Base-by-base conservation (phyloP, 92 coral and sea anemone species). In the Epizoanthus stellaris region DNA sequence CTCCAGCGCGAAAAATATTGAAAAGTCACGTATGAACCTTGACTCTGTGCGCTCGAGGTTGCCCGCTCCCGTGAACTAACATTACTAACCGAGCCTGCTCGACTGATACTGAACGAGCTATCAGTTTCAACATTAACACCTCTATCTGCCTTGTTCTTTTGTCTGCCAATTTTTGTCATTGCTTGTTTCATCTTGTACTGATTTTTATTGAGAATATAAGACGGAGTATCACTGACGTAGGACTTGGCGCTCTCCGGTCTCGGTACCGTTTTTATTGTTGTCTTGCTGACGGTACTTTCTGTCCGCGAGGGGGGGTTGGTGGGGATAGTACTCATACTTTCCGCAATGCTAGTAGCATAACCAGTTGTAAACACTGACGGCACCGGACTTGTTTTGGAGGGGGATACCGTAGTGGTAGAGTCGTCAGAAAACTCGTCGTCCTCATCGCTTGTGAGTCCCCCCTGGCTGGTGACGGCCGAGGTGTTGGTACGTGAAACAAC, bases 121-220 rank as follows among this genome's bases (percentile, higher is more conserved):
- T 77, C 82, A 10, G 70, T 61, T 42, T 79, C 56, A 52, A 52
- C 56, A 52, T 11, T 52, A 1, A 52, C 11, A 52, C 11, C 13
- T 52, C 13, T 2, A 52, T 7, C 83, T 6, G 21, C 14, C 52
- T 63, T 71, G 23, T 20, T 57, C 1, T 11, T 70, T 3, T 54
- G 36, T 13, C 9, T 43, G 40, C 15, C 43, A 63, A 71, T 70
- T 8, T 62, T 63, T 30, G 47, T 13, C 43, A 79, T 3, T 16
- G 7, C 72, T 25, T 63, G 83, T 43, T 79, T 79, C 73, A 79
- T 79, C 66, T 42, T 79, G 47, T 79, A 79, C 49, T 79, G 83
- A 39, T 79, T 79, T 13, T 39, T 62, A 47, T 79, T 79, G 72
- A 79, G 83, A 14, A 79, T 79, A 6, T 79, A 79, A 23, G 83